phyloP scores from a whole-genome alignment of 2,113 vertebrate genomes.

The Mus pahari region DNA sequence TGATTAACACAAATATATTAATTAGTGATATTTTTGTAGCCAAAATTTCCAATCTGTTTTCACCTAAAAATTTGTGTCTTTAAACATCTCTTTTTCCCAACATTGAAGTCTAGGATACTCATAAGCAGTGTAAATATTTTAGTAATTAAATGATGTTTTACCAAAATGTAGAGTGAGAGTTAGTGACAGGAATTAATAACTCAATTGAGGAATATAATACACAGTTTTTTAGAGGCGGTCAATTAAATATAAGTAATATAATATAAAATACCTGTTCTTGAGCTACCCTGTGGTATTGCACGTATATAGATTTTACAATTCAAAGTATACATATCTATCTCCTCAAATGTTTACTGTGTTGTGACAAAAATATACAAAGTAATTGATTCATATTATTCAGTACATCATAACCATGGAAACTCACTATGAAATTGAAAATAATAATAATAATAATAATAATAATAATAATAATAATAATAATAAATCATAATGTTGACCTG shows the following conservation, averaged over 20 bases:
- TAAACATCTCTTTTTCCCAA: background rate
- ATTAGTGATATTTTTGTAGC: slow-evolving; percentile 18
- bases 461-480: too few species aligned
- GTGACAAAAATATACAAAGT: background rate
- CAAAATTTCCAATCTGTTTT: slow-evolving; percentile 41
- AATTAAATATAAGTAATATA: background rate
- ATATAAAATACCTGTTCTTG: background rate
- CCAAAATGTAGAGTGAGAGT: background rate
- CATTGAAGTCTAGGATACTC: background rate
- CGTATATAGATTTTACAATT: background rate
- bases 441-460: background rate
- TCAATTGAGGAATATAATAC: background rate
- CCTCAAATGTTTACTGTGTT: background rate
- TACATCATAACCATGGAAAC: background rate
- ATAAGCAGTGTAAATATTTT: slow-evolving; percentile 14
- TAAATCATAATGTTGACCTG: background rate
- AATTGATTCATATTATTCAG: background rate
- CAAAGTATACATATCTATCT: background rate
- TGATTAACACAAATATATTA: slow-evolving; percentile 46
- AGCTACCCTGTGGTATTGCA: background rate
- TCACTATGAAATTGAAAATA: background rate
- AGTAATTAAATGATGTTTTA: slow-evolving; percentile 39
- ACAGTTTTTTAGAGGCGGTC: background rate
- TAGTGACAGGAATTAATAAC: slow-evolving; percentile 8
- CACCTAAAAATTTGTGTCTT: background rate